These are phyloP conservation scores for Hybognathus amarus DNA, from an alignment of 2,797 vertebrate genomes.

Conservation along the genomic window DNA sequence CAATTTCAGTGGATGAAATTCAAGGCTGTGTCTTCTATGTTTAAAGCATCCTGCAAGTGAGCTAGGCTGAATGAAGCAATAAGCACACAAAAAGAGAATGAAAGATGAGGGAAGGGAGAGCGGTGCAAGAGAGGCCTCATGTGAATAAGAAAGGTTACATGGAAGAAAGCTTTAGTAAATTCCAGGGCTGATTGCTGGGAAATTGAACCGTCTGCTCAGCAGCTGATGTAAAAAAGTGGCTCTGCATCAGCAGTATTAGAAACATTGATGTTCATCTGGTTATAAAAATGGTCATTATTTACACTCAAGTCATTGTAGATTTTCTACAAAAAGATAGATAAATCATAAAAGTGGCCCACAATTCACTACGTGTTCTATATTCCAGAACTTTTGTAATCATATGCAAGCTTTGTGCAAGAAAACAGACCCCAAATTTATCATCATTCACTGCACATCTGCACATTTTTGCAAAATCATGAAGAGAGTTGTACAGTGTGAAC, in stretches of 20 bases:
- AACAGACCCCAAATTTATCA: background rate
- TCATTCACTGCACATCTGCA: background rate
- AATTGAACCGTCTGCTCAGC: conserved; percentile 9
- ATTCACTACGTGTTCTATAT: background rate
- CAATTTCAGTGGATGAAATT: conserved; percentile 50
- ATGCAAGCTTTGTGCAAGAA: background rate
- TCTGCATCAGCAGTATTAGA: background rate
- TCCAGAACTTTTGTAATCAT: background rate
- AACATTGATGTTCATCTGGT: background rate
- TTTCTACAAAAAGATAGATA: background rate
- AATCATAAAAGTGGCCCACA: background rate
- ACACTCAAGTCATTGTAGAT: background rate
- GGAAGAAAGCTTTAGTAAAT: background rate
- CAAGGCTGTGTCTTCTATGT: conserved; percentile 45
- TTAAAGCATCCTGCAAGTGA: conserved; percentile 24
- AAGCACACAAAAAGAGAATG: conserved; percentile 12
- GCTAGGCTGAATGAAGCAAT: conserved; percentile 1
- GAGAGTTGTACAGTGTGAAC: background rate
- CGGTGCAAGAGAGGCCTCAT: background rate
- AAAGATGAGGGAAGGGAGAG: background rate
- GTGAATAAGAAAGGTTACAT: conserved; percentile 14
- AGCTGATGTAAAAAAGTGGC: background rate
- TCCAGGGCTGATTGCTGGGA: background rate
- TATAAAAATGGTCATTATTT: background rate
- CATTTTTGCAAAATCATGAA: background rate